Conservation (phyloP, 2,113 vertebrate species). For the Fulmarus glacialis region DNA sequence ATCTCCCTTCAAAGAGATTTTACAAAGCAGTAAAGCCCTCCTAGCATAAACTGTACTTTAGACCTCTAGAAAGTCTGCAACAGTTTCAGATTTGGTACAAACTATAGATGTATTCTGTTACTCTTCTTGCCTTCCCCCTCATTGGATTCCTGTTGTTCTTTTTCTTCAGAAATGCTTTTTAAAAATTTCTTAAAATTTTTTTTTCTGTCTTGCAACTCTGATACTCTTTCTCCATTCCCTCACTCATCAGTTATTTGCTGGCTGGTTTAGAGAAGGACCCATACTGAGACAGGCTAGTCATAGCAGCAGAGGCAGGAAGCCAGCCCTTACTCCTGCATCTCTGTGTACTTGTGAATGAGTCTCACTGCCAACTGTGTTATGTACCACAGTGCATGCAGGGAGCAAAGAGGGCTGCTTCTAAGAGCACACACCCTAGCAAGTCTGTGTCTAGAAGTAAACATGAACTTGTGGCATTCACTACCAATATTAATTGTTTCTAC, state of each 20-base stretch:
- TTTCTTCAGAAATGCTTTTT: neutral
- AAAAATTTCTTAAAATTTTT: no score
- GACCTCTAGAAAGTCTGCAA: neutral
- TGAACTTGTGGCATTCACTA: neutral
- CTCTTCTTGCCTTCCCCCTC: neutral
- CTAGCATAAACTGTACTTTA: neutral
- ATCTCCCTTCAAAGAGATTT: neutral
- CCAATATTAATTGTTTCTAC: neutral
- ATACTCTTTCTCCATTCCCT: neutral
- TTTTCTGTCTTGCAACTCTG: neutral
- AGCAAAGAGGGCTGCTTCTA: neutral
- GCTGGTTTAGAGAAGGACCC: neutral
- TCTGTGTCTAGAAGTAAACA: neutral
- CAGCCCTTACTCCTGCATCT: neutral
- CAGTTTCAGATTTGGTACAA: neutral
- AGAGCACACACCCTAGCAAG: neutral
- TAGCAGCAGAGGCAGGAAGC: neutral
- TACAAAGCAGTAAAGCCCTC: neutral
- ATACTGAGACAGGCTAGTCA: neutral
- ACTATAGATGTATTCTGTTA: neutral
- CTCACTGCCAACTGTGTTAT: neutral
- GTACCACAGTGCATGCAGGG: fast-evolving
- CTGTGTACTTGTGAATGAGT: neutral
- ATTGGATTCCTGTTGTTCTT: neutral
- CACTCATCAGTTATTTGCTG: neutral